These are phyloP conservation scores for Epinotia nisella DNA, from an alignment of 2,888 invertebrate genomes.

Conservation along the genomic window DNA sequence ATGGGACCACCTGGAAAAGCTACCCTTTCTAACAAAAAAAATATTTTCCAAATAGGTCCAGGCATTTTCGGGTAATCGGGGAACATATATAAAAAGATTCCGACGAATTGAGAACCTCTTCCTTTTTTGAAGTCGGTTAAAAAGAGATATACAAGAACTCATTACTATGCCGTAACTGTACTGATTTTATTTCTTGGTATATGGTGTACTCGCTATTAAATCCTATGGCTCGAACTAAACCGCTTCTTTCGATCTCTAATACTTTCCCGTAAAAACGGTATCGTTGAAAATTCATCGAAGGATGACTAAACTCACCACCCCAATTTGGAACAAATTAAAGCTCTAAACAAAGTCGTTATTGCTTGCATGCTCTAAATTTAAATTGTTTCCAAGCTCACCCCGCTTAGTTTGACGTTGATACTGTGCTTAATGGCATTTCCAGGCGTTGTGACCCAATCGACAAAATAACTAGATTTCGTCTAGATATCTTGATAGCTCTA, in stretches of 20 bases:
- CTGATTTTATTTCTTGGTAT: too few relatives aligned
- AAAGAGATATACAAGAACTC: background rate
- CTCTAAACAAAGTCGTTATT: constrained; percentile 49
- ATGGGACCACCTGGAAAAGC: too few relatives aligned
- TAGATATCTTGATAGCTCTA: constrained; percentile 6
- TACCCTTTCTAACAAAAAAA: too few relatives aligned
- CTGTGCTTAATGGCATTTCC: constrained; percentile 70
- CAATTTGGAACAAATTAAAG: constrained; percentile 30
- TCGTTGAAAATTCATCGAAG: background rate
- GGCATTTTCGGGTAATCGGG: too few relatives aligned
- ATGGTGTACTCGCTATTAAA: too few relatives aligned
- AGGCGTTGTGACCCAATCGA: constrained; percentile 76
- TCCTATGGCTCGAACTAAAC: background rate
- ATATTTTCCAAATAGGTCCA: too few relatives aligned
- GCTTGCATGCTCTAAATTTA: constrained; percentile 52
- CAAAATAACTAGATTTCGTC: constrained; percentile 70
- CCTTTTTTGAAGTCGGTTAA: too few relatives aligned
- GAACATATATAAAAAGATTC: too few relatives aligned
- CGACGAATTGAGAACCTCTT: too few relatives aligned
- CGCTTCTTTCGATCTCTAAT: background rate
- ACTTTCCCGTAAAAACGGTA: background rate
- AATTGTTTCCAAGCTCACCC: constrained; percentile 55
- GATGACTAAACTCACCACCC: background rate
- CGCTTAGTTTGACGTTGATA: constrained; percentile 64
- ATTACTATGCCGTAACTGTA: too few relatives aligned